A percentile compares a stretch with the other conserved stretches of the same genome.
phyloP scores from a whole-genome alignment of 2,113 vertebrate genomes.

The Edolisoma coerulescens region DNA sequence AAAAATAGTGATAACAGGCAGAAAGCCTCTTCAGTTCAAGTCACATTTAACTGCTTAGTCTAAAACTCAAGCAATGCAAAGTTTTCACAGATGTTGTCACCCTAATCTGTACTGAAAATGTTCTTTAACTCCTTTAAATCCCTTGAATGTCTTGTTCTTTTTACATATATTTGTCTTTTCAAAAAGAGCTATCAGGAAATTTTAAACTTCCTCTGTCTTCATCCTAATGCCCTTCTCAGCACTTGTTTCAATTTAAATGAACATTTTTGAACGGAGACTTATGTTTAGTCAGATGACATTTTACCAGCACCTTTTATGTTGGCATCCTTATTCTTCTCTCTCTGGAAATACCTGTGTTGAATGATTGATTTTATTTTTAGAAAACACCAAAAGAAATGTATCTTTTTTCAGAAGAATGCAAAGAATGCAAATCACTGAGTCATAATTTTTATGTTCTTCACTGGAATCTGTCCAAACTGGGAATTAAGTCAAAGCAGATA shows the following conservation, averaged over 20 bases:
- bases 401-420: not conserved
- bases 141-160: not conserved
- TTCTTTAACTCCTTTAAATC: not conserved
- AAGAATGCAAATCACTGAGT: not conserved
- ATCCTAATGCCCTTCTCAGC: not conserved
- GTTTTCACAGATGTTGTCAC: not conserved
- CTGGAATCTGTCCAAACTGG: not conserved
- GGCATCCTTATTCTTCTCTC: not conserved
- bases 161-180: not conserved
- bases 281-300: not conserved
- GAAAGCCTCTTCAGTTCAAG: not conserved
- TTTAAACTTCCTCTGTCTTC: not conserved
- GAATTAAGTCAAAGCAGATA: not conserved
- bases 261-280: not conserved
- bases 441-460: not conserved
- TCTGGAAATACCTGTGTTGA: not conserved
- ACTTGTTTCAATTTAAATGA: not conserved
- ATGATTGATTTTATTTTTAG: not conserved
- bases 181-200: not conserved
- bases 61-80: not conserved
- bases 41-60: not conserved
- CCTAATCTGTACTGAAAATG: not conserved
- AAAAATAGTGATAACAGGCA: not conserved
- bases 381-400: not conserved
- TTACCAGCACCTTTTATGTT: not conserved